Base-by-base conservation (phyloP, 2,797 vertebrate genomes). In the Glyptemys insculpta region DNA sequence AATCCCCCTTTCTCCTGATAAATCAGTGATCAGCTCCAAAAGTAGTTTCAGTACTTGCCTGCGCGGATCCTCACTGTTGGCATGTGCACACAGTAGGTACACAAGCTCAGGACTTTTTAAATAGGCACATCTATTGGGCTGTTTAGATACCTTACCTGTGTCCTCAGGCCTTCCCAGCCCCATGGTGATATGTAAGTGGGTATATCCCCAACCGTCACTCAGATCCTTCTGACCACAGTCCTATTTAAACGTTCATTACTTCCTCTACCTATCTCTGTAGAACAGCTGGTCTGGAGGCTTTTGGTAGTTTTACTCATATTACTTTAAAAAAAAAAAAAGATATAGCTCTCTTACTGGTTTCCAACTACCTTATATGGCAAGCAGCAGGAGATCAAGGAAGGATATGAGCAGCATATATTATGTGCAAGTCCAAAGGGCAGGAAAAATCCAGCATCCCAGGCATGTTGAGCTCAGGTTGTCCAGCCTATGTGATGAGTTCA, bases 91-190 rank as follows among this genome's bases (percentile, higher is more conserved):
- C 25, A 23, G 14, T 27, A 5, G 41, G 21, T 27, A 41, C 12
- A 44, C 25, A 14, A 14, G 12, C 23, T 27, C 25, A 44, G 23
- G 47, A 47, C 23, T 29, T 44, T 34, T 2, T 0, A 1, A 76
- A 6, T 12, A 1, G 37, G 5, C 1, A 6, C 2, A 0, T 1
- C 76, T 83, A 0, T 0, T 12, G 68, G 7, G 50, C 8, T 1
- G 0, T 4, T 0, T 2, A 12, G 1, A 0, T 15, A 18, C 2
- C 57, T 31, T 1, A n/a, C 18, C 0, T 5, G 25, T 0, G 2
- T 18, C 4, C 14, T 29, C 53, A 31, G 53, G 16, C 31, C 79
- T 44, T 4, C 4, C 27, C 6, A 1, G 37, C 23, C 50, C 12
- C n/a, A 52, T 1, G 29, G 15, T 34, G 23, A 1, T 37, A 68